Conservation (phyloP, 2,113 vertebrate genomes). For the Phoxinus phoxinus region DNA sequence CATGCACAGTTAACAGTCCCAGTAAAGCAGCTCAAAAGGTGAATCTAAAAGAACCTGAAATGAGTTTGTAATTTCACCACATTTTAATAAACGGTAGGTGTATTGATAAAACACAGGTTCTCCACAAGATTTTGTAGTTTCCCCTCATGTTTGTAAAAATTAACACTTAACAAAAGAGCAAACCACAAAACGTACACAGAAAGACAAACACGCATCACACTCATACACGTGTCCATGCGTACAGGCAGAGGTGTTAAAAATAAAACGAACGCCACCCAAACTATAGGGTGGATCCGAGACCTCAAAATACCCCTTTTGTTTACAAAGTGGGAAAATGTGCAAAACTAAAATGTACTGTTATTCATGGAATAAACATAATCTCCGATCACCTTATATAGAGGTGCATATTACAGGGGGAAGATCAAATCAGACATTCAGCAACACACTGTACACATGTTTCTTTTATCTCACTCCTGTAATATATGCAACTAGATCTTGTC, state of each 20-base stretch:
- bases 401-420: background rate
- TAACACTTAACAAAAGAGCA: background rate
- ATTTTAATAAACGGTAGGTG: background rate
- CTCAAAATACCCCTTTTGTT: conserved; percentile 73
- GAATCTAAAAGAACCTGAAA: background rate
- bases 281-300: conserved; percentile 75
- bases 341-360: background rate
- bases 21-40: background rate
- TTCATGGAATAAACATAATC: conserved; percentile 7
- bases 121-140: background rate
- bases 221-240: conserved; percentile 35
- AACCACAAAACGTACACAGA: conserved; percentile 35
- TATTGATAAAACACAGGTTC: background rate
- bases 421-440: background rate
- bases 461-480: background rate
- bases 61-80: background rate
- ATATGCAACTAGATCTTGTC: background rate
- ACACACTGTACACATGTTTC: background rate
- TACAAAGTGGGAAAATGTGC: conserved; percentile 36
- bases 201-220: conserved; percentile 23
- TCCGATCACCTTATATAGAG: conserved; percentile 30
- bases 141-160: conserved; percentile 10
- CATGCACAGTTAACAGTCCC: background rate
- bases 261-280: conserved; percentile 71
- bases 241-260: conserved; percentile 31